Conservation (phyloP, 2,113 vertebrate species). For the Sceloporus undulatus region DNA sequence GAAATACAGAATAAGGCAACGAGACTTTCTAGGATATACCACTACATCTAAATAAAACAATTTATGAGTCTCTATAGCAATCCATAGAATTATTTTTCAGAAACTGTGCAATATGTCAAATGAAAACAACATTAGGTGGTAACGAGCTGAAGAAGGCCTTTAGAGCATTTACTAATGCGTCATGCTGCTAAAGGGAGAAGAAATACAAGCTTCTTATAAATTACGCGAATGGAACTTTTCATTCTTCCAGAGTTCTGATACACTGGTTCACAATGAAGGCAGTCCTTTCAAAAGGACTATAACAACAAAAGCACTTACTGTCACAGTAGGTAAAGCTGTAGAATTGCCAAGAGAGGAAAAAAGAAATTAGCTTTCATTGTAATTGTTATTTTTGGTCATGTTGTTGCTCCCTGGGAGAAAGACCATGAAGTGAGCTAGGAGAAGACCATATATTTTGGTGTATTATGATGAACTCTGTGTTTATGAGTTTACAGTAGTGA, state of each 20-base stretch:
- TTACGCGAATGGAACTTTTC: slow-evolving; percentile 12
- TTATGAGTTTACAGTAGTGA: background rate
- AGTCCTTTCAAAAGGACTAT: background rate
- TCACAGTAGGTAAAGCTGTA: background rate
- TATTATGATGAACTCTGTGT: background rate
- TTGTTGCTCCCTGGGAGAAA: background rate
- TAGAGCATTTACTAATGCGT: background rate
- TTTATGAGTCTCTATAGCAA: background rate
- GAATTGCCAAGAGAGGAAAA: background rate
- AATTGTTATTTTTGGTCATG: background rate
- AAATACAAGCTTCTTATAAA: background rate
- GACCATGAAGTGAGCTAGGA: background rate
- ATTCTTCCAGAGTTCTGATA: background rate
- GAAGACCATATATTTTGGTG: background rate
- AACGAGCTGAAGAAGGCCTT: background rate
- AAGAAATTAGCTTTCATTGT: background rate
- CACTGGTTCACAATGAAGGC: background rate
- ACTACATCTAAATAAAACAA: background rate
- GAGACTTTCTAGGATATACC: background rate
- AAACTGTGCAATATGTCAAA: background rate
- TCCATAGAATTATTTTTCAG: background rate
- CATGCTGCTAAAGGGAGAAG: background rate
- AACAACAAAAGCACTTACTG: slow-evolving; percentile 3
- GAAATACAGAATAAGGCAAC: background rate
- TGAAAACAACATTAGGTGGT: background rate